A percentile compares a stretch with the other conserved stretches of the same genome.
Evolutionary conservation across 1,140 invertebrate species (phyloP).

Genomic region (Ptiloglossa arizonensis): DNA sequence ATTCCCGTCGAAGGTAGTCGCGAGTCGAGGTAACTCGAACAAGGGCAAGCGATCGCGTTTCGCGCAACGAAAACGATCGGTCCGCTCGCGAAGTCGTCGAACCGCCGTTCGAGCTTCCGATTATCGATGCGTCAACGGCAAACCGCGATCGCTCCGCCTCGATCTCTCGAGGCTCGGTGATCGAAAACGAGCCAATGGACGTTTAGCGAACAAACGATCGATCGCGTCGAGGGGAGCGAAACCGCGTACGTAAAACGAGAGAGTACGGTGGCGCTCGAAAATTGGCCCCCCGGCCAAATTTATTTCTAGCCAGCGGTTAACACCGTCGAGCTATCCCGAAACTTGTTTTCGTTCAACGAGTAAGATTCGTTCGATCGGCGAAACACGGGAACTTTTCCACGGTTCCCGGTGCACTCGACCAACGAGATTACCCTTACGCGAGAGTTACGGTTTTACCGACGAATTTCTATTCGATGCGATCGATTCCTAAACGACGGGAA

Average conservation of each 20-base stretch:
- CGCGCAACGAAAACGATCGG: not conserved
- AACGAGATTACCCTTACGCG: not conserved
- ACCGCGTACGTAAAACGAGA: constrained; percentile 26
- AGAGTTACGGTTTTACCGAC: not conserved
- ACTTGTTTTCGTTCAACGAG: not conserved
- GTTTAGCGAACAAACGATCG: constrained; percentile 32
- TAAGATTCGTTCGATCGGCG: too few relatives aligned
- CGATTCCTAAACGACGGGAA: too few relatives aligned
- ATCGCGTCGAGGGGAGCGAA: constrained; percentile 17
- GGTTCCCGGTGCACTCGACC: not conserved
- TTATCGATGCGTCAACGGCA: too few relatives aligned
- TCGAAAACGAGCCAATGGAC: constrained; percentile 44
- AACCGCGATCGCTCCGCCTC: not conserved
- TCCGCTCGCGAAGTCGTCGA: not conserved
- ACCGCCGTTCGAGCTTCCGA: not conserved
- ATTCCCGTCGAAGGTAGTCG: not conserved
- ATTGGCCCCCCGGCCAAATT: constrained; percentile 49
- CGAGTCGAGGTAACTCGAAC: not conserved
- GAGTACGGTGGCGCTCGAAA: constrained; percentile 32
- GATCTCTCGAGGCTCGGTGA: constrained; percentile 19
- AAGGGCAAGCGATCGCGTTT: not conserved
- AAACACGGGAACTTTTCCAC: too few relatives aligned
- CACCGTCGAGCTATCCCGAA: not conserved
- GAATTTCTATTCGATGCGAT: too few relatives aligned
- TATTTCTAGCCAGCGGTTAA: constrained; percentile 60